These are phyloP conservation scores for Gari tellinella DNA, from an alignment of 2,888 invertebrate species.

Conservation along the genomic window DNA sequence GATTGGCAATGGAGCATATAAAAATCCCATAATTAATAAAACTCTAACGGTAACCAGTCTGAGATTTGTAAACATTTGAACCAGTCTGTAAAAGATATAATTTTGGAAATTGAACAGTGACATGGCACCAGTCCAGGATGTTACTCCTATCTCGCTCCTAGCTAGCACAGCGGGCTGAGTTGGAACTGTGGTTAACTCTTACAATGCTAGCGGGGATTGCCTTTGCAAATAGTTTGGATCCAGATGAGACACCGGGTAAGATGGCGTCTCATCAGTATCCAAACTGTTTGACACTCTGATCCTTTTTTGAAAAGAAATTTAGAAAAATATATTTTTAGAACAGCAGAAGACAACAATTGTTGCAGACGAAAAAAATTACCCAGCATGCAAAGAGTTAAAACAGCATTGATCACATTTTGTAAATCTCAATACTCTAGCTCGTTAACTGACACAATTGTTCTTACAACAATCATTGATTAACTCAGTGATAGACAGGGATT, in stretches of 20 bases:
- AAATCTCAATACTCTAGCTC: conserved; percentile 7
- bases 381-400: too few relatives aligned
- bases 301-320: too few relatives aligned
- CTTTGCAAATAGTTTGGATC: too few relatives aligned
- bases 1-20: too few relatives aligned
- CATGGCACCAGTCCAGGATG: not conserved
- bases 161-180: too few relatives aligned
- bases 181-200: not conserved
- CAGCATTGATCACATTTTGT: conserved; percentile 21
- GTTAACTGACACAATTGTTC: conserved; percentile 13
- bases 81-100: conserved; percentile 10
- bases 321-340: too few relatives aligned
- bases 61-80: conserved; percentile 12
- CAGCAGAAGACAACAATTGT: too few relatives aligned
- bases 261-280: too few relatives aligned
- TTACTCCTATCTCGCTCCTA: too few relatives aligned
- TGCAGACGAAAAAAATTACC: too few relatives aligned
- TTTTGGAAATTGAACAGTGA: not conserved
- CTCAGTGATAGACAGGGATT: conserved; percentile 5
- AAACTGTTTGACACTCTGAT: too few relatives aligned
- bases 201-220: not conserved
- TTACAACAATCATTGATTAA: not conserved
- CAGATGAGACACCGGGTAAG: too few relatives aligned
- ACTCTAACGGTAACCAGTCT: conserved; percentile 4
- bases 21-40: not conserved